Evolutionary conservation across 2,113 vertebrate species (phyloP), one percentile per base, ranked within the genome.

Genomic region (Chionomys nivalis): DNA sequence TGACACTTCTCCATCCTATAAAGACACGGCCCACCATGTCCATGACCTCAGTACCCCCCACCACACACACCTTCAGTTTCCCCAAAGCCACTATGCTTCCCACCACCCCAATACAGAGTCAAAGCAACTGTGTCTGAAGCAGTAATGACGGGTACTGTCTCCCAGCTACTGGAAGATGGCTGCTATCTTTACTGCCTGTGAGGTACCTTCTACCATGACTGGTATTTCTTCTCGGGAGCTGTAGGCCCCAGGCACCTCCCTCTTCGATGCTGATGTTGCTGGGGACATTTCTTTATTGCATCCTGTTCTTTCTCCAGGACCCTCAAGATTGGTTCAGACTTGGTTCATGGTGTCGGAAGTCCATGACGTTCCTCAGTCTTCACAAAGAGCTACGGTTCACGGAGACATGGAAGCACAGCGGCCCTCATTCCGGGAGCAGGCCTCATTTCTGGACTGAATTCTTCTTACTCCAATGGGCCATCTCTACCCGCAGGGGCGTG

Each of bases 241-340:
- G 47, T 2, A 19, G 0, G 13, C 42, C 33, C 1, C 0, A 1
- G 49, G n/a, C n/a, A 61, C 79, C 55, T 63, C 55, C 17, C 21
- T 85, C 44, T 49, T 24, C 6, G 66, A 65, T 8, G 24, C 17
- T 11, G 24, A 42, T 52, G n/a, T 39, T 39, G 61, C 9, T 21
- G 24, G 33, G 10, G 55, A 26, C 0, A 5, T 0, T 31, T 17
- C 12, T 39, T 44, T n/a, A 6, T 61, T 2, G 52, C 42, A 33
- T 10, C 52, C 8, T 0, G 10, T 66, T 26, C 16, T 52, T 33
- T n/a, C 26, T 7, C 10, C 5, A 58, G 72, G n/a, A n/a, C n/a
- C n/a, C n/a, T n/a, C n/a, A n/a, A n/a, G 55, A 72, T 16, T 47
- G 26, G 16, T n/a, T 66, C 14, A 8, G 61, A 52, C 65, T 44